These are phyloP conservation scores for Parauchenoglanis ngamensis DNA, from an alignment of 2,797 vertebrate species.

Conservation along the genomic window DNA sequence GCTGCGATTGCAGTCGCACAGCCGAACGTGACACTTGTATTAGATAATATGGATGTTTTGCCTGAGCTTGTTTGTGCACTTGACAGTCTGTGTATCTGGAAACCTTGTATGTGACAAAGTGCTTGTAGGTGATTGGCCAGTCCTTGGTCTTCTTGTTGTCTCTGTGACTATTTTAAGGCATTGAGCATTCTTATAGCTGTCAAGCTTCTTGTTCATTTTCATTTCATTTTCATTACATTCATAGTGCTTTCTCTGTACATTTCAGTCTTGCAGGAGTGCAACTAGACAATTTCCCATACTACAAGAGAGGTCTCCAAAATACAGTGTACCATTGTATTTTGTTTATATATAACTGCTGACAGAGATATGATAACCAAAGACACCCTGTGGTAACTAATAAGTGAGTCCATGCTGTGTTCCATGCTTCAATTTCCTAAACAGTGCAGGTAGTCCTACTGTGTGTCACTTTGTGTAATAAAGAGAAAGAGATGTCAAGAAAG, in stretches of 20 bases:
- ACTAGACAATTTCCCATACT: not conserved
- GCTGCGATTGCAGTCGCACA: too few relatives aligned
- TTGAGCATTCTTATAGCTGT: not conserved
- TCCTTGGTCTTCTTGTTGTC: not conserved
- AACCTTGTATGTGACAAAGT: not conserved
- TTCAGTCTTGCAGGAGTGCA: not conserved
- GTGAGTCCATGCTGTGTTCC: not conserved
- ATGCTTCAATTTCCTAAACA: not conserved
- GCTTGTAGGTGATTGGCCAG: not conserved
- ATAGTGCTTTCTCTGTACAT: not conserved
- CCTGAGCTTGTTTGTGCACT: not conserved
- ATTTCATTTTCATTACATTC: not conserved
- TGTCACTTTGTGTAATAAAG: not conserved
- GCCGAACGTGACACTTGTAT: too few relatives aligned
- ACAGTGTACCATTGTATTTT: not conserved
- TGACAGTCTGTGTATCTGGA: not conserved
- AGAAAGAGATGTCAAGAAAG: not conserved
- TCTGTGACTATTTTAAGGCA: not conserved
- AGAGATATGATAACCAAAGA: not conserved
- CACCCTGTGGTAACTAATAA: not conserved
- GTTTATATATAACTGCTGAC: slow-evolving; percentile 2
- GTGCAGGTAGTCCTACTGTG: not conserved
- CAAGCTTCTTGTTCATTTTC: not conserved
- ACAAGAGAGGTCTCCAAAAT: not conserved
- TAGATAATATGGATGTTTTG: not conserved